Conservation (phyloP, 2,797 vertebrate species). For the Melanotaenia pygmaea region DNA sequence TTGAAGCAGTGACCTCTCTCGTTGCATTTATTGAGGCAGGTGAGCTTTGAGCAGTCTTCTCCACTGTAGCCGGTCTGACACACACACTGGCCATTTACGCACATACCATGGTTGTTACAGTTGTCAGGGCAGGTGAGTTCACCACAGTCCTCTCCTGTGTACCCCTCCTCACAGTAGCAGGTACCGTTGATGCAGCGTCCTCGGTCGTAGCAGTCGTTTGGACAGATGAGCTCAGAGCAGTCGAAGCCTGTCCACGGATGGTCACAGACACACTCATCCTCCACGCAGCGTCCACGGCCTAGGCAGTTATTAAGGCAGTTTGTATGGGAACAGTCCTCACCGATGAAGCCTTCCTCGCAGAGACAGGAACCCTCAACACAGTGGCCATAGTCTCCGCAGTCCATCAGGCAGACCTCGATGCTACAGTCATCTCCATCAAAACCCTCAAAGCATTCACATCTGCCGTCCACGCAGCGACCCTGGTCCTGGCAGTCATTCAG, state of each 20-base stretch:
- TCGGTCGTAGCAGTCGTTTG: conserved; percentile 93
- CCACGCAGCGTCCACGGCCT: conserved; percentile 89
- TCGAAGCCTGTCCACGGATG: conserved; percentile 95
- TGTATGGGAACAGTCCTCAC: conserved; percentile 88
- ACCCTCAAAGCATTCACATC: conserved; percentile 92
- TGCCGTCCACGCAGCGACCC: conserved; percentile 90
- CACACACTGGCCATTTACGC: conserved; percentile 88
- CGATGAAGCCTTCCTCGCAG: conserved; percentile 89
- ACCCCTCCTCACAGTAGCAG: conserved; percentile 93
- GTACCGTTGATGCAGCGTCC: conserved; percentile 94
- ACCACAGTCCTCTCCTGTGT: conserved; percentile 90
- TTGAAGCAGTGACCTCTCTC: conserved; percentile 87
- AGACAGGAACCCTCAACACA: conserved; percentile 89
- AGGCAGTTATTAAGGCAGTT: conserved; percentile 92
- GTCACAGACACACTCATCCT: conserved; percentile 90
- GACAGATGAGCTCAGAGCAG: conserved; percentile 94
- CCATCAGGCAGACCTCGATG: conserved; percentile 86
- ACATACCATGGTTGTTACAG: conserved; percentile 87
- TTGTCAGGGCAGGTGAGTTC: conserved; percentile 87
- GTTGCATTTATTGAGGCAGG: conserved; percentile 90
- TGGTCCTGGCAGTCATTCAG: conserved; percentile 95
- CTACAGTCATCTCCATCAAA: conserved; percentile 90
- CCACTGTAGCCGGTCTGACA: conserved; percentile 89
- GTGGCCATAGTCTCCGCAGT: conserved; percentile 87
- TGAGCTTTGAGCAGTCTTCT: conserved; percentile 88